Evolutionary conservation across 1,140 invertebrate genomes (phyloP).

Genomic region (Limonius californicus): DNA sequence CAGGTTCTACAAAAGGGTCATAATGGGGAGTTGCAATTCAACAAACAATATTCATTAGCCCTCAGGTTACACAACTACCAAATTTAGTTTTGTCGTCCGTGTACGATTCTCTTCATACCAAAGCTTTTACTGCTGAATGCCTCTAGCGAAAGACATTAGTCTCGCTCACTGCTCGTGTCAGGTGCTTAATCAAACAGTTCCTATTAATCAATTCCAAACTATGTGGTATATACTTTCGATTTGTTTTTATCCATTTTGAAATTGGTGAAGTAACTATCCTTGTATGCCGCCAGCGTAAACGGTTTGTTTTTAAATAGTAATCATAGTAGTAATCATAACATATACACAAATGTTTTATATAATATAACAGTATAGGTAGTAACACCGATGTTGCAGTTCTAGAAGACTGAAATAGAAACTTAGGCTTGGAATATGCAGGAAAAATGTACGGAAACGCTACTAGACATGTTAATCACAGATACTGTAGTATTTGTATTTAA

Average conservation of each 20-base stretch:
- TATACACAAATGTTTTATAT: no score
- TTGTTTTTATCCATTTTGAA: slow-evolving; percentile 6
- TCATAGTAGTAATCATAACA: no score
- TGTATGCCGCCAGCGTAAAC: no score
- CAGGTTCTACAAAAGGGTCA: not conserved
- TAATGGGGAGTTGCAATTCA: not conserved
- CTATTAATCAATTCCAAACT: slow-evolving; percentile 6
- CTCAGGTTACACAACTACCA: slow-evolving; percentile 1
- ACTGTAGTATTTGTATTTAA: no score
- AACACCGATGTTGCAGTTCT: no score
- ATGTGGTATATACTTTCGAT: not conserved
- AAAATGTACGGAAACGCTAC: no score
- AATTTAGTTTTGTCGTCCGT: slow-evolving; percentile 13
- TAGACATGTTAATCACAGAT: no score
- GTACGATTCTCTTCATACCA: not conserved
- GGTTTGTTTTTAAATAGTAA: no score
- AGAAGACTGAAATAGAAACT: no score
- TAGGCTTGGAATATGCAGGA: no score
- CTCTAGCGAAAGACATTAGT: slow-evolving; percentile 10
- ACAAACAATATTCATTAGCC: not conserved
- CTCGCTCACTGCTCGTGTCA: slow-evolving; percentile 9
- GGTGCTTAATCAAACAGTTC: slow-evolving; percentile 13
- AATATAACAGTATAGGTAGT: no score
- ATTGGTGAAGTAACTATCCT: not conserved
- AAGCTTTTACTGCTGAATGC: slow-evolving; percentile 5